Conservation (phyloP, 2,113 vertebrate genomes). For the Myrmecophaga tridactyla region DNA sequence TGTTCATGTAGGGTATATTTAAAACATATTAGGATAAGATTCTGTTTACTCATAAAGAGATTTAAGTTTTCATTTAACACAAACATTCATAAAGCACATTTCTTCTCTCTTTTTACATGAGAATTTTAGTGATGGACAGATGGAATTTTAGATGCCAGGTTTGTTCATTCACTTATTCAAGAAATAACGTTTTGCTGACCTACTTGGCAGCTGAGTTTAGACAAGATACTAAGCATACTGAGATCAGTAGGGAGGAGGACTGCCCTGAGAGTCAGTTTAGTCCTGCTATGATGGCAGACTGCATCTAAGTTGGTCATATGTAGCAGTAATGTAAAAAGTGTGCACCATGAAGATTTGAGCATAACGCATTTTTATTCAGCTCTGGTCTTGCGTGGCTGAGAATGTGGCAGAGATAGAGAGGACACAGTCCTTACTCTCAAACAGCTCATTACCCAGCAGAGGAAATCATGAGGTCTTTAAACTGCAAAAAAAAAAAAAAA, state of each 20-base stretch:
- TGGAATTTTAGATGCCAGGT: background rate
- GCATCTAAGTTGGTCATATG: background rate
- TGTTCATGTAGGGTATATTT: constrained; percentile 51
- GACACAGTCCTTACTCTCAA: background rate
- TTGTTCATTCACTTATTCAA: constrained; percentile 30
- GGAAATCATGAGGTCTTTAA: background rate
- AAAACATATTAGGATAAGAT: constrained; percentile 54
- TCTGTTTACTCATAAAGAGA: constrained; percentile 62
- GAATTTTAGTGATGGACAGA: constrained; percentile 11
- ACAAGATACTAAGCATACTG: background rate
- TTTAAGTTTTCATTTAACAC: constrained; percentile 49
- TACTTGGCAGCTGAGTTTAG: background rate
- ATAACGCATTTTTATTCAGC: background rate
- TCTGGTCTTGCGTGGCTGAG: background rate
- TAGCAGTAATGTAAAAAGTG: background rate
- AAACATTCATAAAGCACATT: background rate
- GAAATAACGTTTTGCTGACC: background rate
- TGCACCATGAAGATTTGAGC: background rate
- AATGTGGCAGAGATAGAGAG: background rate
- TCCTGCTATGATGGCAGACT: background rate
- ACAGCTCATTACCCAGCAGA: background rate
- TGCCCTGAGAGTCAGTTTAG: background rate
- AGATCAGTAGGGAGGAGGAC: background rate
- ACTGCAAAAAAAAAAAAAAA: background rate
- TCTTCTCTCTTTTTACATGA: constrained; percentile 22